Base-by-base conservation (phyloP, 2,113 vertebrate species). In the Oncorhynchus mykiss region DNA sequence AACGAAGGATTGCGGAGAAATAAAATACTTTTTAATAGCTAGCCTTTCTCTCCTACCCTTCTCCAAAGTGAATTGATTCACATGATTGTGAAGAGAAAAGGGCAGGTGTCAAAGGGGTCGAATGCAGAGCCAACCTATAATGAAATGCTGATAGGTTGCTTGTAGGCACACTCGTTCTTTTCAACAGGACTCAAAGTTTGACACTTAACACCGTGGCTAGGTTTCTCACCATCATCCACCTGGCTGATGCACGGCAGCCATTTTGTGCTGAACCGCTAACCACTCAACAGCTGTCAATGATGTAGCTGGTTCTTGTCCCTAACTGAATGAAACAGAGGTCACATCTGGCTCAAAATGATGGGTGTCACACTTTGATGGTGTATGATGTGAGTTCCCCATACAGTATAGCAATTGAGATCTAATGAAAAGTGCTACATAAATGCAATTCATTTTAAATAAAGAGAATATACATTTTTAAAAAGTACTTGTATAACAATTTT, bases 51-150 rank as follows among this genome's bases (percentile, higher is more conserved):
- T 39, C 5, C 16, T 14, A 12, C 2, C 9, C 16, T 45, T n/a
- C 18, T 70, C 12, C 22, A 29, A 24, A 18, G 20, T n/a, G 8
- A 70, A 70, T 48, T 45, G 39, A 48, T 70, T 70, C 20, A 12
- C 20, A 22, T 70, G 34, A 48, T 18, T 70, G 34, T 49, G 31
- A 70, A 20, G 39, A 48, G 68, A 70, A 70, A 70, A 70, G 31
- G 68, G 68, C 68, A 70, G 12, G 22, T 70, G 68, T 22, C 68
- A 48, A 20, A 6, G 6, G 18, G 64, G 64, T 66, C 6, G n/a
- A n/a, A 60, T n/a, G 59, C 59, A n/a, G 59, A n/a, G 59, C 5
- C 59, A 60, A n/a, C 9, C n/a, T 66, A 11, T 29, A 13, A 66
- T 27, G 59, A 27, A 29, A 66, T 13, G 14, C 49, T 51, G 11